A percentile compares a stretch with the other conserved stretches of the same genome.
phyloP scores from a whole-genome alignment of 2,113 vertebrate genomes.

The Oncorhynchus nerka region DNA sequence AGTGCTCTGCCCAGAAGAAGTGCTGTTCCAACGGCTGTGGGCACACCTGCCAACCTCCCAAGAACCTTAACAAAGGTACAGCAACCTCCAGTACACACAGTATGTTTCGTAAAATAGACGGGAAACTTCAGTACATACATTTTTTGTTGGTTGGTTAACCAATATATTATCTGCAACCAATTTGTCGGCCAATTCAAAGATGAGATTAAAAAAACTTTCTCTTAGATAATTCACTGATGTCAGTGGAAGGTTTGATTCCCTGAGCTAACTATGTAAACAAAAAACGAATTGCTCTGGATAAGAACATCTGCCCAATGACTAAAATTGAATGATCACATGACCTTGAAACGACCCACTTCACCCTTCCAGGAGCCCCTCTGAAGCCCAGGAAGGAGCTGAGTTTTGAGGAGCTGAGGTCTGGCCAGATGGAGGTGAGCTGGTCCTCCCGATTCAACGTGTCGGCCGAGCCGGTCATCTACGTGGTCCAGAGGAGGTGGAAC shows the following conservation, averaged over 20 bases:
- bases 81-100: not conserved
- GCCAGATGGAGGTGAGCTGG: slow-evolving; percentile 84
- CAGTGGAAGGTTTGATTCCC: too few species aligned
- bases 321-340: too few species aligned
- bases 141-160: too few species aligned
- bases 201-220: too few species aligned
- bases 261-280: too few species aligned
- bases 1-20: slow-evolving; percentile 86
- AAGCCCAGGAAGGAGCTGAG: slow-evolving; percentile 88
- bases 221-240: too few species aligned
- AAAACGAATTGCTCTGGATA: too few species aligned
- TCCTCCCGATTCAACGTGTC: slow-evolving; percentile 90
- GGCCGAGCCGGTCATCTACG: slow-evolving; percentile 85
- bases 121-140: too few species aligned
- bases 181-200: too few species aligned
- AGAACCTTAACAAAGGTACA: slow-evolving; percentile 86
- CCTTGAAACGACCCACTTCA: not conserved
- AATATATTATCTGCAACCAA: too few species aligned
- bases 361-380: slow-evolving; percentile 81
- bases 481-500: slow-evolving; percentile 90
- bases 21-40: slow-evolving; percentile 92
- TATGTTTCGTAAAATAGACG: not conserved
- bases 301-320: too few species aligned
- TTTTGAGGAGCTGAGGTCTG: slow-evolving; percentile 78
- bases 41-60: slow-evolving; percentile 89